Evolutionary conservation across 1,140 invertebrate species (phyloP), one percentile per base, ranked within the genome.

Genomic region (Littorina saxatilis): DNA sequence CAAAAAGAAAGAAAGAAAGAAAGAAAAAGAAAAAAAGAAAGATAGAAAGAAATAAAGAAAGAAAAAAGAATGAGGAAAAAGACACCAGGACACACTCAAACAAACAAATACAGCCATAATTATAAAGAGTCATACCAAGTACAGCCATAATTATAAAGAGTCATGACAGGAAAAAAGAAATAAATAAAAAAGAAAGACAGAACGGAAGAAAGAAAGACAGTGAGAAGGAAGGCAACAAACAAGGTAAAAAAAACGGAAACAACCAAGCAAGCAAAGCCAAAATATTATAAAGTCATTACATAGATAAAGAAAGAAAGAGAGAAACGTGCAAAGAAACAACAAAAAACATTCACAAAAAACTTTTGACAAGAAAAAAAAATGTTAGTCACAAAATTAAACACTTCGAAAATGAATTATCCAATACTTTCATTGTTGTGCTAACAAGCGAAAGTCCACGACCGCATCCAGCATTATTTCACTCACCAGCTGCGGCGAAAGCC

Each of bases 401-500:
- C 39, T 23, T 32, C 11, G 20, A 29, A 4, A 70, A 20, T 20
- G 27, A 15, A 29, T 1, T 2, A 3, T 27, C 27, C 37, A 68
- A 3, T 17, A n/a, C 20, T 73, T 40, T 40, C 11, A 9, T 17
- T 11, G n/a, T 11, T 20, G 13, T 20, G 4, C 0, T n/a, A 32
- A 0, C 17, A 73, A 13, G n/a, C 37, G 17, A 7, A 73, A 23
- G 7, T 27, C 17, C 37, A 17, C 9, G 5, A 40, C 37, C 2
- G 13, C n/a, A n/a, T n/a, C n/a, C n/a, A n/a, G n/a, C n/a, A n/a
- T n/a, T n/a, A n/a, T n/a, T 73, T n/a, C n/a, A 47, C 50, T 75
- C 32, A 75, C 73, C 73, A 43, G 73, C 40, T 27, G 73, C n/a
- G 2, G 47, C 73, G 23, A 23, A 55, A 2, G 27, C 73, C 73